Percentiles rank a stretch among this genome's conserved stretches.
Conservation (phyloP, 1,140 invertebrate species). For the Philaenus spumarius region DNA sequence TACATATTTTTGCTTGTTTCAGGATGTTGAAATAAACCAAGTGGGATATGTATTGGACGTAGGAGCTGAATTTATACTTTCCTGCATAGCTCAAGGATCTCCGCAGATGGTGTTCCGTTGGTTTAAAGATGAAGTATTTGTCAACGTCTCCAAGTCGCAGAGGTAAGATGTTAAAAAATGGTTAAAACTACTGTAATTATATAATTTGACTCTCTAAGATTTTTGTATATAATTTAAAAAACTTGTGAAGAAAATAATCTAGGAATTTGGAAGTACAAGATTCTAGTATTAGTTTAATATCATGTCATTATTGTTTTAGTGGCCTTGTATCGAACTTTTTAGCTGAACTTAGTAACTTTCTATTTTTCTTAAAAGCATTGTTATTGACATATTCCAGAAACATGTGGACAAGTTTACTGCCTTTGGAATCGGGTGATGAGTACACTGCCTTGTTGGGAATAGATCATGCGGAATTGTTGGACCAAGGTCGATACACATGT, state of each 20-base stretch:
- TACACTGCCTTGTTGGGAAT: slow-evolving; percentile 62
- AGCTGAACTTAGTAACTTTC: no score
- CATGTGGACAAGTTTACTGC: slow-evolving; percentile 42
- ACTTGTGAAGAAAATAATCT: no score
- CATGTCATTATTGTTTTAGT: no score
- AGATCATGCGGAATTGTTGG: slow-evolving; percentile 50
- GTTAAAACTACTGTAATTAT: no score
- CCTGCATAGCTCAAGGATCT: slow-evolving; percentile 67
- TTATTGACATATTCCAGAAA: slow-evolving; percentile 36
- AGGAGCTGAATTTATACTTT: slow-evolving; percentile 67
- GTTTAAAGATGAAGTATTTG: slow-evolving; percentile 69
- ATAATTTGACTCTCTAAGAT: no score
- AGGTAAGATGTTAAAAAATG: slow-evolving; percentile 51
- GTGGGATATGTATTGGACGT: slow-evolving; percentile 47
- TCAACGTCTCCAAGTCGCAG: slow-evolving; percentile 61
- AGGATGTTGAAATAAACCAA: slow-evolving; percentile 39
- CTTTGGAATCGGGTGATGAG: slow-evolving; percentile 55
- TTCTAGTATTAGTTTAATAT: no score
- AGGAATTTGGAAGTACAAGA: no score
- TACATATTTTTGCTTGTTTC: slow-evolving; percentile 2
- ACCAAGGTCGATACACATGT: slow-evolving; percentile 64
- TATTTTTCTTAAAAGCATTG: no score
- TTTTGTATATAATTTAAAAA: no score
- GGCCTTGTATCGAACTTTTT: no score
- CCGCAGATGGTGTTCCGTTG: slow-evolving; percentile 64